A percentile compares a stretch with the other conserved stretches of the same genome.
These are phyloP conservation scores for Axis porcinus DNA, from an alignment of 2,113 vertebrate species.

Conservation along the genomic window DNA sequence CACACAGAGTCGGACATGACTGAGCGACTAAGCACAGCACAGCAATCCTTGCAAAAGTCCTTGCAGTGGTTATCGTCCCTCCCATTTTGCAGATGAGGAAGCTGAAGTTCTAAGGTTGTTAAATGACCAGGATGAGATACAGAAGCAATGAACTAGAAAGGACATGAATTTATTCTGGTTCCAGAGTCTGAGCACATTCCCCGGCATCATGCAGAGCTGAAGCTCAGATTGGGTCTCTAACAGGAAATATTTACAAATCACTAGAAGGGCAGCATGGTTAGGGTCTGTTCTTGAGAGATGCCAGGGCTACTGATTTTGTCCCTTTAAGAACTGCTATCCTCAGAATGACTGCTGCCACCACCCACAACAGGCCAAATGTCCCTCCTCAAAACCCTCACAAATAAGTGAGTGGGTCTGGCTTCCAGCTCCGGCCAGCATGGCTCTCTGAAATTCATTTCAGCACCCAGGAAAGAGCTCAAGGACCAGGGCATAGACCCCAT, in stretches of 20 bases:
- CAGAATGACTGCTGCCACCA: background rate
- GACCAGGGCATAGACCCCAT: no score
- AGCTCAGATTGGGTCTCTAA: background rate
- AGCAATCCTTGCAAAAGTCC: background rate
- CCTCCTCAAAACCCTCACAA: background rate
- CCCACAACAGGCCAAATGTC: background rate
- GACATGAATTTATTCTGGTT: background rate
- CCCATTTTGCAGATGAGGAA: background rate
- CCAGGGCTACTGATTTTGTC: background rate
- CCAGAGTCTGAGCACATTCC: background rate
- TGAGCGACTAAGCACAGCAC: background rate
- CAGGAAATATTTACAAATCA: background rate
- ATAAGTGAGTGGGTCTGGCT: background rate
- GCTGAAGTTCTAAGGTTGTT: background rate
- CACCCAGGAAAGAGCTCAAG: background rate
- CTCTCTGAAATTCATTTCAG: background rate
- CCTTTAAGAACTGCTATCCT: background rate
- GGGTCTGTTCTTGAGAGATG: background rate
- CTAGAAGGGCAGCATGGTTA: background rate
- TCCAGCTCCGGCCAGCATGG: accelerated
- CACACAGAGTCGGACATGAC: background rate
- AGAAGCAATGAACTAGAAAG: background rate
- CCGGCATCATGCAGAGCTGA: background rate
- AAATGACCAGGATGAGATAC: background rate
- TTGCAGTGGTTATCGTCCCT: background rate